Evolutionary conservation across 2,113 vertebrate genomes (phyloP).

Genomic region (Axis porcinus): DNA sequence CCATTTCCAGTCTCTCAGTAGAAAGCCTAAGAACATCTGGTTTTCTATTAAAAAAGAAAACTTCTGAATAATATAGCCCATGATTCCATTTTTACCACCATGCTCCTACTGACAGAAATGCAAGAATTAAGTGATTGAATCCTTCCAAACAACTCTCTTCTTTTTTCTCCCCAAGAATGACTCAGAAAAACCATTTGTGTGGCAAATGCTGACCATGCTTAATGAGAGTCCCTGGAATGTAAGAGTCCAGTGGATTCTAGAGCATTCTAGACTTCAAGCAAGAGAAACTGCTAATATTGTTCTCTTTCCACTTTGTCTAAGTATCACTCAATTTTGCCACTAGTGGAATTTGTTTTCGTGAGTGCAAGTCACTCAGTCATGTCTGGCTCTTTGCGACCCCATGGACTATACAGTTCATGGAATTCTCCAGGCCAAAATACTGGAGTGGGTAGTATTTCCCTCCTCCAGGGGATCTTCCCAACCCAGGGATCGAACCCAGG

Average conservation of each 20-base stretch:
- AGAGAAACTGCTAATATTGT: not conserved
- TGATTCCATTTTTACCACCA: not conserved
- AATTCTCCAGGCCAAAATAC: not conserved
- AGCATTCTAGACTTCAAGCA: not conserved
- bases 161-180: not conserved
- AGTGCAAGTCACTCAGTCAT: not conserved
- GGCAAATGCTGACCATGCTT: not conserved
- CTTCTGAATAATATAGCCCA: not conserved
- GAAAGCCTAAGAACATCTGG: not conserved
- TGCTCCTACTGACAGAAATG: not conserved
- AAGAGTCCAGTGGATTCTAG: not conserved
- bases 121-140: not conserved
- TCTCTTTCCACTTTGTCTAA: not conserved
- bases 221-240: no score
- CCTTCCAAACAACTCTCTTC: not conserved
- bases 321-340: not conserved
- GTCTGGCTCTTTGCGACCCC: not conserved
- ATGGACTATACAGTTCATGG: not conserved
- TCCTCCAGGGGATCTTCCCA: not conserved
- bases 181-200: not conserved
- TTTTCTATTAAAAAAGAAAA: slow-evolving; percentile 5
- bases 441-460: not conserved
- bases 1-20: not conserved
- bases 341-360: not conserved
- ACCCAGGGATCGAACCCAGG: not conserved